Conservation (phyloP, 2,888 invertebrate genomes). For the Chironomus riparius region DNA sequence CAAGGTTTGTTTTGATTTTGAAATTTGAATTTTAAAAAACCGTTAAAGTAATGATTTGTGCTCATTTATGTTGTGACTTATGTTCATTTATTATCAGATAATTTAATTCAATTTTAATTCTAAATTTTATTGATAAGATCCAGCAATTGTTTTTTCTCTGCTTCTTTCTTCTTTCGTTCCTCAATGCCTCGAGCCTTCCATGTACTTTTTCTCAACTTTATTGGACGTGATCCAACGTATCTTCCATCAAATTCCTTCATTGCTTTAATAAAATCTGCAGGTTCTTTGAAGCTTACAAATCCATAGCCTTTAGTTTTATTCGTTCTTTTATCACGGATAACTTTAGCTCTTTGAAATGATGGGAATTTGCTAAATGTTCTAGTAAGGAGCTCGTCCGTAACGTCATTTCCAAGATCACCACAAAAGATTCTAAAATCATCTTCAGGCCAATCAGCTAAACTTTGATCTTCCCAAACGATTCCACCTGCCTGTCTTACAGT, state of each 20-base stretch:
- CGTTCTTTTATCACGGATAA: constrained; percentile 89
- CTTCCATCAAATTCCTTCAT: constrained; percentile 99
- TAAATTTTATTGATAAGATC: constrained; percentile 38
- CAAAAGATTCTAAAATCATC: constrained; percentile 98
- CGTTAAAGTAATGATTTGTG: neutral
- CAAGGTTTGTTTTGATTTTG: neutral
- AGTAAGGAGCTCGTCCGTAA: constrained; percentile 93
- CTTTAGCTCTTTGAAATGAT: constrained; percentile 90
- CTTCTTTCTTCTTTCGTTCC: constrained; percentile 89
- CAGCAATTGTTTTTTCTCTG: constrained; percentile 81
- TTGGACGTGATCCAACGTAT: constrained; percentile 97
- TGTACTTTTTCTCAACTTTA: constrained; percentile 91
- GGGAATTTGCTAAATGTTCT: constrained; percentile 90
- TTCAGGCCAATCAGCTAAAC: constrained; percentile 91
- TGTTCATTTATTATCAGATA: too few species aligned
- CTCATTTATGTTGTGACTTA: too few species aligned
- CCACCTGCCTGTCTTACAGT: constrained; percentile 88
- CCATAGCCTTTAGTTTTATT: constrained; percentile 99
- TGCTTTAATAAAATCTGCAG: constrained; percentile 93
- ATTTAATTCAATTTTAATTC: neutral
- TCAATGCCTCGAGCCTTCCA: constrained; percentile 94
- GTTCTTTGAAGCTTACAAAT: constrained; percentile 96
- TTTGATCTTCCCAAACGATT: constrained; percentile 91
- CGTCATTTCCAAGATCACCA: constrained; percentile 99
- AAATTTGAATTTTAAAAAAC: neutral